Base-by-base conservation (phyloP, 1,140 invertebrate genomes). In the Zophobas morio region DNA sequence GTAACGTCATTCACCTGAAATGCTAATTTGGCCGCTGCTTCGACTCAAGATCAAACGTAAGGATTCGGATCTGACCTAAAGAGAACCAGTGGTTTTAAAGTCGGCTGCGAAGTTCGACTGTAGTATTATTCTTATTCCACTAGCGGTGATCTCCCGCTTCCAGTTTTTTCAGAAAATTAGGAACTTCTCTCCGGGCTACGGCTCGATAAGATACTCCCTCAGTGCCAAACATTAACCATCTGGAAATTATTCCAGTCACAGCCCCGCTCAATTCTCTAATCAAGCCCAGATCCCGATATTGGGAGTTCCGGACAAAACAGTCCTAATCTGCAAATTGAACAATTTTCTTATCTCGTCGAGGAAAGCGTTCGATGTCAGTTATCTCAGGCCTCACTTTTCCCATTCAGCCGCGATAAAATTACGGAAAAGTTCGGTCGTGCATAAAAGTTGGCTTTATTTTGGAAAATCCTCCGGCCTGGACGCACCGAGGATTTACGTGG, bases 391-490 rank as follows among this genome's bases (percentile, higher is more conserved):
- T 66, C 39, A 42, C 37, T 66, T 66, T 42, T 37, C 57, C 39
- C 36, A 20, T 63, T 66, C 60, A 39, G 60, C 39, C 60, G 37
- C 42, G 60, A 66, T 66, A 66, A 66, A 66, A 66, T 66, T 63
- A 63, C 37, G 37, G n/a, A 42, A 63, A 57, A 63, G 57, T 63
- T 66, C 60, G 60, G 60, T 36, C 60, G 60, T 66, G 60, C 60
- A 66, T 66, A 66, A 66, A 66, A 66, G 60, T 66, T 66, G 60
- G 60, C 37, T 66, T 66, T 66, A 66, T 66, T 66, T 66, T 42
- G n/a, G 37, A n/a, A 66, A 66, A 66, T 66, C 60, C 60, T 39
- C 56, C 56, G 33, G 60, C 32, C 60, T 20, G 33, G 36, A 60
- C 56, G 56, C 34, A 60, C 56, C 35, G 33, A 42, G 60, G 60